Percentiles rank a stretch among this genome's conserved stretches.
Evolutionary conservation across 2,113 vertebrate genomes (phyloP).

Genomic region (Macaca mulatta): DNA sequence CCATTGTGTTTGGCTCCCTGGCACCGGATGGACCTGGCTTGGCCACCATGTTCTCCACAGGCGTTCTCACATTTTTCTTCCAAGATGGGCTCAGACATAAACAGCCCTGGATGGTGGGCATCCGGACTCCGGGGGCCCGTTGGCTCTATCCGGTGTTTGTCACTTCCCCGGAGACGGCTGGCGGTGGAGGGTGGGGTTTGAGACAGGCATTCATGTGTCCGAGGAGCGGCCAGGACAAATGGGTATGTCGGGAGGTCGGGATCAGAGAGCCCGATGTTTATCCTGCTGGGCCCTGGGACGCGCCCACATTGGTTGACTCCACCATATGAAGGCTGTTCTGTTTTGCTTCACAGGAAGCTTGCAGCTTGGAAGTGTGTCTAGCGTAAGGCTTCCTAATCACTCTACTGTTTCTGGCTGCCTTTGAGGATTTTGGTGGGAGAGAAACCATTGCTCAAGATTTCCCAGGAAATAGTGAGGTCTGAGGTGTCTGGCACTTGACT

Average conservation of each 20-base stretch:
- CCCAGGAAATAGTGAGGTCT: neutral
- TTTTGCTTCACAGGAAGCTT: constrained; percentile 47
- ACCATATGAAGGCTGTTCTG: no score
- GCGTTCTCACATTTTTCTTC: constrained; percentile 73
- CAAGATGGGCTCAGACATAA: constrained; percentile 53
- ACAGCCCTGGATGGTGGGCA: constrained; percentile 58
- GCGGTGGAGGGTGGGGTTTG: neutral
- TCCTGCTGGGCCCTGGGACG: accelerated
- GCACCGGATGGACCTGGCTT: constrained; percentile 52
- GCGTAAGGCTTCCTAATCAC: accelerated
- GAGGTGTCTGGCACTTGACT: neutral
- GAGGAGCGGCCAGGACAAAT: neutral
- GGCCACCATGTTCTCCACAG: constrained; percentile 70
- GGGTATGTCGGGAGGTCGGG: neutral
- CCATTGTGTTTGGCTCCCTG: constrained; percentile 80
- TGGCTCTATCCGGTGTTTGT: constrained; percentile 46
- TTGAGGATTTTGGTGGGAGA: neutral
- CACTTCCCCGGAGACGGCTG: constrained; percentile 57
- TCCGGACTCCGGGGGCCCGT: constrained; percentile 59
- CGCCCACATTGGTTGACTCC: neutral
- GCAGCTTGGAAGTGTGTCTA: neutral
- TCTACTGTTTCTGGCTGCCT: neutral
- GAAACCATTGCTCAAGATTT: neutral
- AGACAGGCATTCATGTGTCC: neutral
- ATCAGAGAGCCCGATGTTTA: neutral